Percentiles rank a stretch among this genome's conserved stretches.
Evolutionary conservation across 2,888 invertebrate species (phyloP).

Genomic region (Tetramorium bicarinatum): DNA sequence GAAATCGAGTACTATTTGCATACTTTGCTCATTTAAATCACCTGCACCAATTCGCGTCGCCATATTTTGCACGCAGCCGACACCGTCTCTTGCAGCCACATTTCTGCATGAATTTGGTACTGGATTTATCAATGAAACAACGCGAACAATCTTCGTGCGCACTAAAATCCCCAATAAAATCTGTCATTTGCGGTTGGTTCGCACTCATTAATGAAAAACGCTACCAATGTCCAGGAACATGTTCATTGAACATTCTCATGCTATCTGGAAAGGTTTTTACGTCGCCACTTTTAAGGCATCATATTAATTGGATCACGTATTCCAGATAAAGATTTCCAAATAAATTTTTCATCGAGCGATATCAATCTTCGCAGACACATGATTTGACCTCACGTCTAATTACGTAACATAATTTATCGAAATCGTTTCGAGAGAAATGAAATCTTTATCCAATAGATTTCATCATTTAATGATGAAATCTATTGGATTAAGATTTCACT

Average conservation of each 20-base stretch:
- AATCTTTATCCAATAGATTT: too few species aligned
- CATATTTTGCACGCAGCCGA: slow-evolving; percentile 5
- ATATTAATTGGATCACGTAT: background rate
- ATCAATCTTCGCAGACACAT: background rate
- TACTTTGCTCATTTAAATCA: slow-evolving; percentile 6
- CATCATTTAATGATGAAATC: slow-evolving; percentile 16
- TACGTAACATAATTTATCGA: background rate
- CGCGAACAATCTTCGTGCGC: background rate
- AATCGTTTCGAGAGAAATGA: background rate
- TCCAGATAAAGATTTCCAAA: slow-evolving; percentile 19
- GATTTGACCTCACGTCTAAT: background rate
- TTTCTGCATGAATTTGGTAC: background rate
- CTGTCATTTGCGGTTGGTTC: background rate
- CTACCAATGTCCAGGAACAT: background rate
- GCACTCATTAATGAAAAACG: background rate
- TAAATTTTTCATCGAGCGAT: background rate
- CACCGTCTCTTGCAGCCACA: background rate
- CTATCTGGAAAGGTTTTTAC: background rate
- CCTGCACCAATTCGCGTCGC: background rate
- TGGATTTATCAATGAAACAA: slow-evolving; percentile 2
- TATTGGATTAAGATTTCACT: background rate
- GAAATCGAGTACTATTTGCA: slow-evolving; percentile 18
- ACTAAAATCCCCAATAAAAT: background rate
- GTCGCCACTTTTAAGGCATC: background rate
- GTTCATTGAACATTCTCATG: too few species aligned